Evolutionary conservation across 2,888 invertebrate species (phyloP).

Genomic region (Tipula unca): DNA sequence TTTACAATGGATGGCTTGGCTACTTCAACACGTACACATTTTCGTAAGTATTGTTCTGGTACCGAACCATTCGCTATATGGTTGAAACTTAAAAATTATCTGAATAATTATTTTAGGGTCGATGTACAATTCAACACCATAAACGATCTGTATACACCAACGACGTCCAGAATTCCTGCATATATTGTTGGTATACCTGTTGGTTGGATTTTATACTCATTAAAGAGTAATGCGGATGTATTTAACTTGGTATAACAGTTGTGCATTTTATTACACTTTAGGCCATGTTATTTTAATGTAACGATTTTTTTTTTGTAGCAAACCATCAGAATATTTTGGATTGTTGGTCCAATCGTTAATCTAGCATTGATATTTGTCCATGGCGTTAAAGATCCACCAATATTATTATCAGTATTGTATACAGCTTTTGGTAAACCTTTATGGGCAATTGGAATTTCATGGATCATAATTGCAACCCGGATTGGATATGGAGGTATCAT

Average conservation of each 20-base stretch:
- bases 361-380: conserved; percentile 41
- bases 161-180: conserved; percentile 38
- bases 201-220: conserved; percentile 34
- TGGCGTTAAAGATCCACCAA: conserved; percentile 36
- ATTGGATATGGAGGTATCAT: conserved; percentile 41
- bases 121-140: conserved; percentile 25
- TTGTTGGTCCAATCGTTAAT: conserved; percentile 38
- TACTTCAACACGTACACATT: conserved; percentile 40
- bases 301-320: not conserved
- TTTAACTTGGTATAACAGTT: not conserved
- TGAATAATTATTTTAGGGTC: conserved; percentile 24
- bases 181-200: conserved; percentile 39
- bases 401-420: conserved; percentile 39
- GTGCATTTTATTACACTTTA: not conserved
- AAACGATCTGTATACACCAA: conserved; percentile 35
- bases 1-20: conserved; percentile 36
- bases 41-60: conserved; percentile 37
- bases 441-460: conserved; percentile 44
- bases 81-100: too few relatives aligned
- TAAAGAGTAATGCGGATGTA: conserved; percentile 26
- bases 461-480: conserved; percentile 44
- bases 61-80: too few relatives aligned
- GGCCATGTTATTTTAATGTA: not conserved
- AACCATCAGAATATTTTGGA: conserved; percentile 22
- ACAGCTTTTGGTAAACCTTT: conserved; percentile 40